Conservation (phyloP, 2,113 vertebrate species). For the Boleophthalmus pectinirostris region DNA sequence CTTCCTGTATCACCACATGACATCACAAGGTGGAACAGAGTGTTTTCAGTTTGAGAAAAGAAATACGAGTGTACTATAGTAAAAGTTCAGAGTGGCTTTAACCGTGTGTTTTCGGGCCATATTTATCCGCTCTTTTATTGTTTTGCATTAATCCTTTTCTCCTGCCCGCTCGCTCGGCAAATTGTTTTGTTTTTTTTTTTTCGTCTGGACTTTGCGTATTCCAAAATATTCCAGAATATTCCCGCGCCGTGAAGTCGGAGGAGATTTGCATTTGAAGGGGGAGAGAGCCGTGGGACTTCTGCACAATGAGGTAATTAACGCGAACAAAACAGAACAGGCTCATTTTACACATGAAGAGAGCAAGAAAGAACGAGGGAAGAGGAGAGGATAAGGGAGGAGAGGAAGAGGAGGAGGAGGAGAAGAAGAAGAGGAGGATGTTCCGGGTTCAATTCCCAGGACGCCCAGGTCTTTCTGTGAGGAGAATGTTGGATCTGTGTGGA, state of each 20-base stretch:
- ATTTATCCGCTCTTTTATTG: neutral
- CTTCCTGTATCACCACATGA: too few species aligned
- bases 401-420: neutral
- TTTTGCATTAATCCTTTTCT: neutral
- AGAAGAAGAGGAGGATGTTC: too few species aligned
- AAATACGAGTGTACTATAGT: too few species aligned
- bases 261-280: slow-evolving; percentile 2
- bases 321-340: neutral
- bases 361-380: neutral
- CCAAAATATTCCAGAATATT: neutral
- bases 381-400: neutral
- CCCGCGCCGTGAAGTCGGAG: neutral
- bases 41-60: too few species aligned
- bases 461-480: too few species aligned
- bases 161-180: neutral
- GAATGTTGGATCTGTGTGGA: too few species aligned
- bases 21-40: too few species aligned
- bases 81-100: too few species aligned
- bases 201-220: neutral
- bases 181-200: too few species aligned
- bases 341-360: slow-evolving; percentile 2
- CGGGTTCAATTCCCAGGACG: too few species aligned
- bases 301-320: neutral
- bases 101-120: neutral
- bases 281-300: neutral